phyloP scores from a whole-genome alignment of 2,888 invertebrate species.

The Matsumyia berberina region DNA sequence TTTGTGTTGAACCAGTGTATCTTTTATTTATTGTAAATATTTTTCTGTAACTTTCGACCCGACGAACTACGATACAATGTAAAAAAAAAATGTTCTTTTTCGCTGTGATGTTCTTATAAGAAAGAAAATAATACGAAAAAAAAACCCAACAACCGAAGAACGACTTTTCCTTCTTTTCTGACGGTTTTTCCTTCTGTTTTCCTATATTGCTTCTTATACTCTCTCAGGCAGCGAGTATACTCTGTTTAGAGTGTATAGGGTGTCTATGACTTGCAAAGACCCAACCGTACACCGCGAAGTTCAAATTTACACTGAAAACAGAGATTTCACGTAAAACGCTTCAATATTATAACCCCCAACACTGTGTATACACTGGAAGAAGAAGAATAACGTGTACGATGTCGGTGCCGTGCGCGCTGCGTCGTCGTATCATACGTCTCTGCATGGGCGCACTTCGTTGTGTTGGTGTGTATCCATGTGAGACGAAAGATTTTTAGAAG shows the following conservation, averaged over 20 bases:
- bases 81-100: constrained; percentile 42
- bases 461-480: constrained; percentile 57
- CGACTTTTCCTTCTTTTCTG: constrained; percentile 67
- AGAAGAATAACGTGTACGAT: constrained; percentile 54
- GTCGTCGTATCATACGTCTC: constrained; percentile 61
- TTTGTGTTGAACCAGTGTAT: constrained; percentile 33
- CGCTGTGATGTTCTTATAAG: constrained; percentile 64
- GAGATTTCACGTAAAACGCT: constrained; percentile 77
- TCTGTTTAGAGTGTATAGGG: constrained; percentile 68
- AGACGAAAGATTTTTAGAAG: constrained; percentile 36
- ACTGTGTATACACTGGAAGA: constrained; percentile 28
- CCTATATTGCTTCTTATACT: constrained; percentile 47
- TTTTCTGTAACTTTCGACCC: constrained; percentile 29
- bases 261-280: constrained; percentile 73
- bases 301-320: constrained; percentile 84
- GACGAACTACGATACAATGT: constrained; percentile 47
- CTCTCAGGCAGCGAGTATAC: constrained; percentile 67
- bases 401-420: constrained; percentile 47
- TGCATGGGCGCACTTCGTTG: constrained; percentile 54
- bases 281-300: constrained; percentile 83
- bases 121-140: constrained; percentile 37
- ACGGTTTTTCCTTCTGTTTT: constrained; percentile 64
- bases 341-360: constrained; percentile 71
- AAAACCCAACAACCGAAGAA: constrained; percentile 46
- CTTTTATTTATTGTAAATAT: constrained; percentile 36